Percentiles rank a stretch among this genome's conserved stretches.
Evolutionary conservation across 2,113 vertebrate genomes (phyloP).

Genomic region (Hylia prasina): DNA sequence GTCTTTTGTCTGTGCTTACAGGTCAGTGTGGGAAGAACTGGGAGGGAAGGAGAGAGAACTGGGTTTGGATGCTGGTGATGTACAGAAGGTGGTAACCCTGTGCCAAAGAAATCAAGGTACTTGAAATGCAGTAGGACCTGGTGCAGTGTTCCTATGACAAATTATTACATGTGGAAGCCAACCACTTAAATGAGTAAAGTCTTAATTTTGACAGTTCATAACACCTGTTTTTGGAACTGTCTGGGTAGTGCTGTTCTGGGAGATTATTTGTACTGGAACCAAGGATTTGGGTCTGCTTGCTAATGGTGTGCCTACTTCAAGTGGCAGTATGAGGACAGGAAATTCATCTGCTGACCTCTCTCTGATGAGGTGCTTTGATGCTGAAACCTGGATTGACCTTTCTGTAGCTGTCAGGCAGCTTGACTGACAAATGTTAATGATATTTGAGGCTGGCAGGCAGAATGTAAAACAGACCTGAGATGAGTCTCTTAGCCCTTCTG

Average conservation of each 20-base stretch:
- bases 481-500: not conserved
- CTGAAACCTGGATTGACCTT: not conserved
- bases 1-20: not conserved
- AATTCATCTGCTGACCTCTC: not conserved
- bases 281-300: not conserved
- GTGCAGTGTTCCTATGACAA: not conserved
- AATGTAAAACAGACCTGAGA: not conserved
- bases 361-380: not conserved
- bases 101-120: not conserved
- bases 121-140: not conserved
- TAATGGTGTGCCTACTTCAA: not conserved
- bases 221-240: not conserved
- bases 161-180: not conserved
- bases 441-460: not conserved
- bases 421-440: not conserved
- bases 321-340: not conserved
- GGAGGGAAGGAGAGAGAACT: not conserved
- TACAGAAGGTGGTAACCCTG: accelerated
- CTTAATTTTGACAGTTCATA: not conserved
- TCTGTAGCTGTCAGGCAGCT: not conserved
- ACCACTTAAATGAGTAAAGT: not conserved
- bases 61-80: not conserved
- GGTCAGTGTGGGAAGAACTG: not conserved
- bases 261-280: not conserved
- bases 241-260: not conserved